A percentile compares a stretch with the other conserved stretches of the same genome.
phyloP scores from a whole-genome alignment of 2,113 vertebrate species.

The Sebastes fasciatus region DNA sequence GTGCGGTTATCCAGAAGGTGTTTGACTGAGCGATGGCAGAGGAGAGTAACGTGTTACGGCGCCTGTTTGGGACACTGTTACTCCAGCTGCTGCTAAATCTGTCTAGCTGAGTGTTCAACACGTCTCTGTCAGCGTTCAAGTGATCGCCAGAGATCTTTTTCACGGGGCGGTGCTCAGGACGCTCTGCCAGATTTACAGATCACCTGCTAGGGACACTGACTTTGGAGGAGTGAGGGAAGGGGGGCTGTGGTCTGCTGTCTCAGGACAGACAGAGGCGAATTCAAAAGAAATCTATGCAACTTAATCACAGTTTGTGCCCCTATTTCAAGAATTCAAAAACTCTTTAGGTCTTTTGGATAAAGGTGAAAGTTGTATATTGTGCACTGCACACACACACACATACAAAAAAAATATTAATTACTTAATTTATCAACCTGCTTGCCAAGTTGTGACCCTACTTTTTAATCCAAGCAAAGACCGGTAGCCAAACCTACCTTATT shows the following conservation, averaged over 20 bases:
- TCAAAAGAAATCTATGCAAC: neutral
- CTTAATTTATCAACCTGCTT: too few species aligned
- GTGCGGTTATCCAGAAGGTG: neutral
- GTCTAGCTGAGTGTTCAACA: constrained; percentile 52
- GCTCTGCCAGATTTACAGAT: constrained; percentile 72
- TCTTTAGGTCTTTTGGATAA: neutral
- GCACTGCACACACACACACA: neutral
- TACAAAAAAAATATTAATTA: neutral
- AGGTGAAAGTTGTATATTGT: neutral
- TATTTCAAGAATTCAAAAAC: neutral
- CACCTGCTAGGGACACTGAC: constrained; percentile 71
- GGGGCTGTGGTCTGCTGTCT: neutral
- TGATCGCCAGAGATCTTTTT: constrained; percentile 78
- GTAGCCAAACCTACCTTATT: neutral
- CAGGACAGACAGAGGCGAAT: constrained; percentile 15
- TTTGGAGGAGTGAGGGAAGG: neutral
- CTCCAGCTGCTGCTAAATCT: constrained; percentile 83
- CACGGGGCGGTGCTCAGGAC: constrained; percentile 69
- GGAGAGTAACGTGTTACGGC: constrained; percentile 1
- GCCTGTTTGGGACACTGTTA: constrained; percentile 42
- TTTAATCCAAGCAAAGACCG: neutral
- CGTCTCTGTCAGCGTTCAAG: constrained; percentile 75
- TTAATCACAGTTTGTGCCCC: neutral
- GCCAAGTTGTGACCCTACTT: neutral
- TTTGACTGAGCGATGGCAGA: neutral